A percentile compares a stretch with the other conserved stretches of the same genome.
Evolutionary conservation across 2,113 vertebrate genomes (phyloP).

Genomic region (Gallinago jamesoni): DNA sequence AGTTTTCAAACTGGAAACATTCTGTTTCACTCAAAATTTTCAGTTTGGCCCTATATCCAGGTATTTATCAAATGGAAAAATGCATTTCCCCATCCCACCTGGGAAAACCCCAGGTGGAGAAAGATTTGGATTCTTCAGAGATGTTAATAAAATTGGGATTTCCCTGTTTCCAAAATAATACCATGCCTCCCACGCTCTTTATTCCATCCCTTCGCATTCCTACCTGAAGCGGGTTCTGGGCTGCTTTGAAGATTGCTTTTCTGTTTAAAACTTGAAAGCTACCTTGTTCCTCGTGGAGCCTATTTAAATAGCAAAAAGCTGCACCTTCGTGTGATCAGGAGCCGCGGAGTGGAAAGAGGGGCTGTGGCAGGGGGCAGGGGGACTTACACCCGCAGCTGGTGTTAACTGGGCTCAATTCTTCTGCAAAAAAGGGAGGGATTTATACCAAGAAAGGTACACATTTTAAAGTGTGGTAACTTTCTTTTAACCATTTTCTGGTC

Average conservation of each 20-base stretch:
- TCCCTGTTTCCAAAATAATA: conserved; percentile 71
- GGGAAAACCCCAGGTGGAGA: conserved; percentile 61
- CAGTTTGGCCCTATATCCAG: not conserved
- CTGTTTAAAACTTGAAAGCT: conserved; percentile 42
- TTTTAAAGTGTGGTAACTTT: not conserved
- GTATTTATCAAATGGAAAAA: conserved; percentile 38
- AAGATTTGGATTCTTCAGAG: conserved; percentile 37
- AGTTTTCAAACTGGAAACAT: not conserved
- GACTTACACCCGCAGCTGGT: not conserved
- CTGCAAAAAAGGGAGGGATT: not conserved
- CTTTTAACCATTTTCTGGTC: not conserved
- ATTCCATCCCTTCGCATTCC: conserved; percentile 30
- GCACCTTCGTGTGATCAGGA: not conserved
- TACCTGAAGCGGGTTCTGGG: conserved; percentile 41
- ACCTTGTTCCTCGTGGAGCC: not conserved
- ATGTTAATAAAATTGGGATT: conserved; percentile 69
- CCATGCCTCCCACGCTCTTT: conserved; percentile 53
- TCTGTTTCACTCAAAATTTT: not conserved
- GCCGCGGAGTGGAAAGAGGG: not conserved
- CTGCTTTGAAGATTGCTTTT: conserved; percentile 61
- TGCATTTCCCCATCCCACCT: conserved; percentile 43
- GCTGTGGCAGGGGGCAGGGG: not conserved
- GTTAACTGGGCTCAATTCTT: not conserved
- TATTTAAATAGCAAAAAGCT: conserved; percentile 24
- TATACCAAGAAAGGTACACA: not conserved